Percentiles rank a stretch among this genome's conserved stretches.
These are phyloP conservation scores for Aphis craccivora DNA, from an alignment of 1,140 invertebrate species.

Conservation along the genomic window DNA sequence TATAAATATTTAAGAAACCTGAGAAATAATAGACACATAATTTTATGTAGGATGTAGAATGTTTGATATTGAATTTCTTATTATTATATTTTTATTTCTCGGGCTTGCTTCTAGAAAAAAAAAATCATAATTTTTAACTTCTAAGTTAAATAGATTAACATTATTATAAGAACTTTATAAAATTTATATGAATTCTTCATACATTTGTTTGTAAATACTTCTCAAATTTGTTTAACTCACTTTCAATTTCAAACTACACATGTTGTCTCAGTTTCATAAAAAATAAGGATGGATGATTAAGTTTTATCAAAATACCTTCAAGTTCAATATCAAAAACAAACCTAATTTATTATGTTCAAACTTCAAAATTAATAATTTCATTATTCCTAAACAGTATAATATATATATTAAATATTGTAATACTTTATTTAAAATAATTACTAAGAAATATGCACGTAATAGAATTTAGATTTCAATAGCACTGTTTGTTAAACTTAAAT, in stretches of 20 bases:
- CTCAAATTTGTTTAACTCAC: neutral
- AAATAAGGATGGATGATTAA: neutral
- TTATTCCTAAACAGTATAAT: neutral
- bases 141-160: neutral
- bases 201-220: neutral
- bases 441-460: no score
- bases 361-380: neutral
- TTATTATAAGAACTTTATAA: neutral
- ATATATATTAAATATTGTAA: neutral
- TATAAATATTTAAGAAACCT: neutral
- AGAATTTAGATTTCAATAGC: no score
- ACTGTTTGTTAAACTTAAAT: no score
- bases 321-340: no score
- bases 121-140: neutral
- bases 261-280: neutral
- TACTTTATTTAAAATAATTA: neutral
- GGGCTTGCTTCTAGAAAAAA: neutral
- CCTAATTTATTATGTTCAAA: neutral
- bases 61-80: neutral
- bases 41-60: neutral
- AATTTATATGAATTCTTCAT: neutral
- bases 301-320: neutral
- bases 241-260: neutral
- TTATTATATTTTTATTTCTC: neutral
- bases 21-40: neutral